A percentile compares a stretch with the other conserved stretches of the same genome.
Conservation (phyloP, 2,113 vertebrate species). For the Percina caprodes region DNA sequence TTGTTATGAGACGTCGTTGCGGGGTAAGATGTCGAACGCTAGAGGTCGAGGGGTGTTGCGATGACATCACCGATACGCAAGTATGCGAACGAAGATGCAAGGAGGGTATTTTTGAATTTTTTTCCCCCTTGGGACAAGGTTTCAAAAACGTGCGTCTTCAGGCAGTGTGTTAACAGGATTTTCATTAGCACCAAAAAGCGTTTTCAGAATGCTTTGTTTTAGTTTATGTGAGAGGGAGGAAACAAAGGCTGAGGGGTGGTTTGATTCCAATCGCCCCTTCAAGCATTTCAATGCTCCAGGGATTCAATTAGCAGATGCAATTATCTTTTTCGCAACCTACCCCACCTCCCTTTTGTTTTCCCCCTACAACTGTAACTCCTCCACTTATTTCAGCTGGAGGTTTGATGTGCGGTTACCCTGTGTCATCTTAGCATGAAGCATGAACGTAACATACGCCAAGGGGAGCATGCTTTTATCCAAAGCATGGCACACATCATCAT, state of each 20-base stretch:
- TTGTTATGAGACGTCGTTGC: no score
- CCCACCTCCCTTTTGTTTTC: conserved; percentile 38
- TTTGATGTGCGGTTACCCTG: not conserved
- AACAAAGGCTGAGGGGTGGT: conserved; percentile 59
- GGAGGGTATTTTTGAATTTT: no score
- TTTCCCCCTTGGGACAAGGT: no score
- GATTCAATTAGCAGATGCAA: conserved; percentile 83
- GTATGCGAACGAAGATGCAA: no score
- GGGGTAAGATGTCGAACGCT: no score
- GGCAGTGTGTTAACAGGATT: no score
- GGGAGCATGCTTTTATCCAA: not conserved
- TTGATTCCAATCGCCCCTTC: conserved; percentile 70
- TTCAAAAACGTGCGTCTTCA: no score
- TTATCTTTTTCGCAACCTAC: conserved; percentile 70
- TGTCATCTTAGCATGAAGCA: not conserved
- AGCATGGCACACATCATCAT: not conserved
- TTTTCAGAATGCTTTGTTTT: conserved; percentile 31
- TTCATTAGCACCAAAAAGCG: no score
- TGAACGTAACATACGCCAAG: not conserved
- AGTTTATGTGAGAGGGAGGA: conserved; percentile 36
- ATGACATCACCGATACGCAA: no score
- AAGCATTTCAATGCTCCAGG: conserved; percentile 64
- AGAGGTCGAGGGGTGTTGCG: no score
- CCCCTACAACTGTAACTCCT: conserved; percentile 2
- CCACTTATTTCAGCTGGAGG: conserved; percentile 37